Percentiles rank a stretch among this genome's conserved stretches.
These are phyloP conservation scores for Salvator merianae DNA, from an alignment of 2,113 vertebrate species.

Conservation along the genomic window DNA sequence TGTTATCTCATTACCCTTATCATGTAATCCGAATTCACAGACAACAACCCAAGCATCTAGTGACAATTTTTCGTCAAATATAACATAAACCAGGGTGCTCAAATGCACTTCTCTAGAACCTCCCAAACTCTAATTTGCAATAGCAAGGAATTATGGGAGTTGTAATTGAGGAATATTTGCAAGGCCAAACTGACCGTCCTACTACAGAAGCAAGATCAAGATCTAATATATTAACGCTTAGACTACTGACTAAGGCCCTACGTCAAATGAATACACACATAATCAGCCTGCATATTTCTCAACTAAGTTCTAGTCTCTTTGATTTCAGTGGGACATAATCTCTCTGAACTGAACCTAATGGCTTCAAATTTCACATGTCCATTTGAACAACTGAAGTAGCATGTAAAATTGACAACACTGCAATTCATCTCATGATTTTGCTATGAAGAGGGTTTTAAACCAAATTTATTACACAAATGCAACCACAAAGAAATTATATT, in stretches of 20 bases:
- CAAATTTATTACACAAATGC: not conserved
- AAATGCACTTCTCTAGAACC: too few species aligned
- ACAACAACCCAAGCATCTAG: too few species aligned
- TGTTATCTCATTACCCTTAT: too few species aligned
- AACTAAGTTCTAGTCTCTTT: not conserved
- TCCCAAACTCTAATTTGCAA: too few species aligned
- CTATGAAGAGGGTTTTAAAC: not conserved
- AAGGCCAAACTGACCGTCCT: too few species aligned
- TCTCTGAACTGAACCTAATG: not conserved
- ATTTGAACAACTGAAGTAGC: not conserved
- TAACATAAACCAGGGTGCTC: too few species aligned
- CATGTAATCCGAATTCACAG: too few species aligned
- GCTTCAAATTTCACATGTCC: not conserved
- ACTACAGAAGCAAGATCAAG: not conserved
- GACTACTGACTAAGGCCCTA: too few species aligned
- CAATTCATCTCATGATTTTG: not conserved
- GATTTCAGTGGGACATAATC: not conserved
- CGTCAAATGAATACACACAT: not conserved
- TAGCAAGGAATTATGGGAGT: too few species aligned
- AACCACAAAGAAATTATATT: not conserved
- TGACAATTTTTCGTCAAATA: too few species aligned
- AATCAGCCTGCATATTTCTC: not conserved
- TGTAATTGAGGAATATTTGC: too few species aligned
- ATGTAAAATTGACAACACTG: not conserved
- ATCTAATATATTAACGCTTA: too few species aligned